These are phyloP conservation scores for Helostoma temminkii DNA, from an alignment of 2,797 vertebrate species.

Conservation along the genomic window DNA sequence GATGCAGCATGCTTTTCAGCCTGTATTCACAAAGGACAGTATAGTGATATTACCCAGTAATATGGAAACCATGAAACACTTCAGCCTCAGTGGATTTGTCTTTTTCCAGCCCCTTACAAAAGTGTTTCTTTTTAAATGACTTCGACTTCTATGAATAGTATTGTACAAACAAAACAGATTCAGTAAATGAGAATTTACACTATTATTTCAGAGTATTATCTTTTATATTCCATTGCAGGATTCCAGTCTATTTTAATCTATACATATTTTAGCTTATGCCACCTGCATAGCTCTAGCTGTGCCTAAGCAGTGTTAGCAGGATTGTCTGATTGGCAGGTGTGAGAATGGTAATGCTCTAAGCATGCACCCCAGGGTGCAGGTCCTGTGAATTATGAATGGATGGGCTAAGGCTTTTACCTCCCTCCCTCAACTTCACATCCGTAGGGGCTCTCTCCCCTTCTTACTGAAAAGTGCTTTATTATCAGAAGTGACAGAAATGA, in stretches of 20 bases:
- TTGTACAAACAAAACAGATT: not conserved
- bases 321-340: slow-evolving; percentile 58
- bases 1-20: slow-evolving; percentile 3
- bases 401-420: slow-evolving; percentile 42
- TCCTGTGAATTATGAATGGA: slow-evolving; percentile 71
- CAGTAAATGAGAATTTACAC: not conserved
- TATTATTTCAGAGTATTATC: not conserved
- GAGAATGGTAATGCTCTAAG: slow-evolving; percentile 42
- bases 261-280: slow-evolving; percentile 7
- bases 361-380: slow-evolving; percentile 43
- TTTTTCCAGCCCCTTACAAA: not conserved
- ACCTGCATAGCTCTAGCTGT: not conserved
- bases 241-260: not conserved
- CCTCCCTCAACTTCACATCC: slow-evolving; percentile 30
- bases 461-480: slow-evolving; percentile 9
- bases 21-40: slow-evolving; percentile 14
- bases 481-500: not conserved
- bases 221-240: not conserved
- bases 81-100: not conserved
- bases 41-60: not conserved
- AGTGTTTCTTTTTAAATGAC: not conserved
- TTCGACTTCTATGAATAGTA: not conserved
- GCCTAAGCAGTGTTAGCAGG: not conserved
- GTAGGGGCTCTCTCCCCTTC: slow-evolving; percentile 11
- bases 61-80: not conserved